Base-by-base conservation (phyloP, 2,888 invertebrate species). In the Tenthredo livida region DNA sequence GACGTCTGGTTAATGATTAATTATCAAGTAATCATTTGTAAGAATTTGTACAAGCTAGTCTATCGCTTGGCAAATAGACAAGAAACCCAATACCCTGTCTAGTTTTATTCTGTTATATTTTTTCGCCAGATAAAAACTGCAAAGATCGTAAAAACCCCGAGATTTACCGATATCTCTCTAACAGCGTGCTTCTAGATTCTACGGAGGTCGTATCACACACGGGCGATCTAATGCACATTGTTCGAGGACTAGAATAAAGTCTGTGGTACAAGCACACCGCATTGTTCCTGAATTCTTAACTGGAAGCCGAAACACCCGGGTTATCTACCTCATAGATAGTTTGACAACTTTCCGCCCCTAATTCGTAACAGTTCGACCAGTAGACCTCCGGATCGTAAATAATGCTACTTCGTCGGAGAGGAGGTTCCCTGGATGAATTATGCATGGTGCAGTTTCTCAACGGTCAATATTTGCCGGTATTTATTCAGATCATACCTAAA, bases 211-310 rank as follows among this genome's bases (percentile, higher is more conserved):
- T 83, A 83, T 83, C 83, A 83, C 83, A 67, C 65, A 47, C 67
- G 50, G 67, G 12, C 70, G 83, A 83, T 83, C 83, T 83, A 50
- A 70, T 70, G 83, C 83, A 83, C 83, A 83, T 83, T 83, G 83
- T 83, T 83, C 83, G 83, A 70, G 47, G 47, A 17, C 43, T 83
- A 70, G 83, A 83, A 83, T 83, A 83, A 83, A 83, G 83, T 70
- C 70, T 12, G 67, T 12, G 83, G 67, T 83, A 70, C 83, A 70
- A 83, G 83, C 61, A 29, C 70, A 70, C 25, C 83, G 70, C 70
- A 67, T 83, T 83, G 83, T 83, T 83, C 47, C 25, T 29, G 83
- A 65, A 65, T 47, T 67, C 67, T 67, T 83, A 17, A 29, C 29
- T 17, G 12, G 47, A 50, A 67, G 33, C 50, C 43, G 33, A 67